Base-by-base conservation (phyloP, 2,888 invertebrate species). In the Palloptera scutellata region DNA sequence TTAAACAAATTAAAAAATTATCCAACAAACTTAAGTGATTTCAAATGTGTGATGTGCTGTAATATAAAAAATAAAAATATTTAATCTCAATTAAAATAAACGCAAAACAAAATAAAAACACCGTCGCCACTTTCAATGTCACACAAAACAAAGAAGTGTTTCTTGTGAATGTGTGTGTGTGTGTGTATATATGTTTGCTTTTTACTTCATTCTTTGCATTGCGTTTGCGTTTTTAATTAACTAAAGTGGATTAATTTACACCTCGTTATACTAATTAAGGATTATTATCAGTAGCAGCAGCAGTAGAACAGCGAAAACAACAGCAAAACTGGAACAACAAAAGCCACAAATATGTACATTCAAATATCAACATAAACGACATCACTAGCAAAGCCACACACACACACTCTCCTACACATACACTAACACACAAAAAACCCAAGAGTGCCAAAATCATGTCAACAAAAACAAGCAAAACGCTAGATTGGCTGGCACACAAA, bases 251-350 rank as follows among this genome's bases (percentile, higher is more conserved):
- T 81, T 81, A 80, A 81, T 81, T 83, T 80, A 79, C 80, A 78
- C 78, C 76, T 81, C 82, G 79, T 82, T 83, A 80, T 74, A 76
- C 79, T 81, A 83, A 83, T 83, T 82, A 81, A 79, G 81, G 81
- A 81, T 81, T 72, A 82, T 73, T 76, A 74, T 69, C 73, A 80
- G 15, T 15, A 48, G 30, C 30, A 48, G 15, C 48, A 15, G 58
- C 63, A 66, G 42, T 45, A 58, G 15, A 19, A 54, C 4, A 30
- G 17, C 42, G 41, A n/a, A 57, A 12, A 40, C 45, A 57, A 63
- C 45, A 65, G 15, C 41, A 1, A 17, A 42, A 13, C 10, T 10
- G 19, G n/a, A 19, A 30, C 11, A 30, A 30, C 13, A 60, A 60
- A 13, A 60, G 45, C 10, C 13, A 30, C 30, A 30, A 30, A 30